A percentile compares a stretch with the other conserved stretches of the same genome.
These are phyloP conservation scores for Sebastes alutus DNA, from an alignment of 2,797 vertebrate species.

Conservation along the genomic window DNA sequence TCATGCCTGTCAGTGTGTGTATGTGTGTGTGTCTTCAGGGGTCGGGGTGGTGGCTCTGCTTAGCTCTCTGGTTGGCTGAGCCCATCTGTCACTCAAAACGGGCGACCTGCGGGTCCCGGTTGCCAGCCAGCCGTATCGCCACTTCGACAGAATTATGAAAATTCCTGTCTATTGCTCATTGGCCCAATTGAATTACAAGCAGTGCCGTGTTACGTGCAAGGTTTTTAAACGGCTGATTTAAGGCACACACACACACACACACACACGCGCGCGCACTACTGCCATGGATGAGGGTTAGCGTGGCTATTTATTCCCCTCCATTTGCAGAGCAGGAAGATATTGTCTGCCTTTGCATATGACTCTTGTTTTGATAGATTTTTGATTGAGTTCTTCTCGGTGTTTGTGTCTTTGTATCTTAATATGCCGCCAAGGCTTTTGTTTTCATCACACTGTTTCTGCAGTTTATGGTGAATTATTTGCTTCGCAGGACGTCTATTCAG, in stretches of 20 bases:
- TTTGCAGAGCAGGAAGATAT: slow-evolving; percentile 55
- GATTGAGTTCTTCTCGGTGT: slow-evolving; percentile 68
- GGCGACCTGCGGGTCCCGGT: slow-evolving; percentile 82
- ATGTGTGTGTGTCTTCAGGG: slow-evolving; percentile 22
- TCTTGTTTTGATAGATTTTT: slow-evolving; percentile 74
- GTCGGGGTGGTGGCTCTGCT: slow-evolving; percentile 69
- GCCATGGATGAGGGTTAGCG: slow-evolving; percentile 27
- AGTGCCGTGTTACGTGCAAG: slow-evolving; percentile 61
- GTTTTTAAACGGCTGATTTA: slow-evolving; percentile 72
- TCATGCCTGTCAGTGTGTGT: slow-evolving; percentile 75
- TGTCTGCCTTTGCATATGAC: slow-evolving; percentile 54
- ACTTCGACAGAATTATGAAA: slow-evolving; percentile 87
- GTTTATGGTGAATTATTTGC: slow-evolving; percentile 80
- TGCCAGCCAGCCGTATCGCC: slow-evolving; percentile 79
- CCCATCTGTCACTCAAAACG: slow-evolving; percentile 92
- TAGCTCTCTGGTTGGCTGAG: slow-evolving; percentile 89
- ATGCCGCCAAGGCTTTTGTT: slow-evolving; percentile 70
- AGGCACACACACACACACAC: slow-evolving; percentile 25
- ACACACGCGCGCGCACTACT: not conserved
- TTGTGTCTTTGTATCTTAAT: slow-evolving; percentile 68
- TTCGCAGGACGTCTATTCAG: slow-evolving; percentile 74
- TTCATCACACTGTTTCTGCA: slow-evolving; percentile 75
- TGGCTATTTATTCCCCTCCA: slow-evolving; percentile 48
- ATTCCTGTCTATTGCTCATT: slow-evolving; percentile 86
- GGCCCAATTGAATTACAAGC: slow-evolving; percentile 86